A percentile compares a stretch with the other conserved stretches of the same genome.
Evolutionary conservation across 2,797 vertebrate genomes (phyloP).

Genomic region (Myotis planiceps): DNA sequence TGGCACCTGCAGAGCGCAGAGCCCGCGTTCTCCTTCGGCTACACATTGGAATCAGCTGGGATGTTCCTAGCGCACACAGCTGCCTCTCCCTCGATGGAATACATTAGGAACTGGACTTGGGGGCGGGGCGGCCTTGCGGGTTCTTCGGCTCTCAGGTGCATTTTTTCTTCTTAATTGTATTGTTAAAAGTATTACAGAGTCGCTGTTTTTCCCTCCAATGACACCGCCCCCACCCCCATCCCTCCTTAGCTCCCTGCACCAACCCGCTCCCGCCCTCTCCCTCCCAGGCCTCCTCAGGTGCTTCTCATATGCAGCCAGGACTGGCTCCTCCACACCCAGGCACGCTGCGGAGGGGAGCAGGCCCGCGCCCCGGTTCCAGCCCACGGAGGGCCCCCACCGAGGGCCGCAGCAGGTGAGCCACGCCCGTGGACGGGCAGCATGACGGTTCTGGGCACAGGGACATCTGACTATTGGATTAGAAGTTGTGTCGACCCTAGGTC

Average conservation of each 20-base stretch:
- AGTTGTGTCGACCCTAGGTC: background rate
- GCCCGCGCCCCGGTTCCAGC: accelerated
- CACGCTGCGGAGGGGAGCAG: accelerated
- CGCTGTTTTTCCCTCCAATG: background rate
- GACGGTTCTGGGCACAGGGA: background rate
- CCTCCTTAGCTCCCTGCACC: too few species aligned
- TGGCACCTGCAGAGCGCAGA: background rate
- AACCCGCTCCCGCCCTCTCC: too few species aligned
- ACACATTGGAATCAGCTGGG: constrained; percentile 8
- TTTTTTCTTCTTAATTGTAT: background rate
- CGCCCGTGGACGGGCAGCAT: accelerated
- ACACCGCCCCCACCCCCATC: background rate
- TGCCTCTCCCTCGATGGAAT: background rate
- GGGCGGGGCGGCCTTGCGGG: background rate
- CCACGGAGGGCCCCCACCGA: background rate
- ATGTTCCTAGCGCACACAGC: background rate
- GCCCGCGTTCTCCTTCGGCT: background rate
- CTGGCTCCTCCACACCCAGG: background rate
- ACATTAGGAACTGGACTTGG: background rate
- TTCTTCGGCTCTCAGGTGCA: background rate
- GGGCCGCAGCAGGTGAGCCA: background rate
- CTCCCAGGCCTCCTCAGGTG: background rate
- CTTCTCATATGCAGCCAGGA: background rate
- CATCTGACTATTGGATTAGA: background rate
- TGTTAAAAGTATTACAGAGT: background rate